Evolutionary conservation across 2,888 invertebrate genomes (phyloP).

Genomic region (Phytoseiulus persimilis): DNA sequence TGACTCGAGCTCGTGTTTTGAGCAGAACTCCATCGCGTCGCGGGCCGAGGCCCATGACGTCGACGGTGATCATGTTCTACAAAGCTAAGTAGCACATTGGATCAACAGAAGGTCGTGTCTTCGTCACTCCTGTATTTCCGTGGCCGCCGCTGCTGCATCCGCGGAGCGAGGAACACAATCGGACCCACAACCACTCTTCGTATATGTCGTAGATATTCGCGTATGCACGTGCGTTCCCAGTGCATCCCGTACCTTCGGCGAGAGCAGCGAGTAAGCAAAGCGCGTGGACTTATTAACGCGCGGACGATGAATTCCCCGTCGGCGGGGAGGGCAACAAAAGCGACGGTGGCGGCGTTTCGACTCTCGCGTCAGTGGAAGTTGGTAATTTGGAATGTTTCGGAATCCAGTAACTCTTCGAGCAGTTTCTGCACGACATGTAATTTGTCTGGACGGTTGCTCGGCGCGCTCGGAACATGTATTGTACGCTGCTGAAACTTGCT

Average conservation of each 20-base stretch:
- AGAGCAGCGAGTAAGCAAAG: background rate
- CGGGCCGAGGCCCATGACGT: background rate
- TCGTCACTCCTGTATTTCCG: background rate
- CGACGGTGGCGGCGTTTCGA: background rate
- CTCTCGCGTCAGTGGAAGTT: background rate
- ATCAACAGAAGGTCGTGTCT: background rate
- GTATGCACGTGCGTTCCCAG: background rate
- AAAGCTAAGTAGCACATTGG: background rate
- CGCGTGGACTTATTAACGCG: background rate
- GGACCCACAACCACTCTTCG: background rate
- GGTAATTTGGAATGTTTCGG: background rate
- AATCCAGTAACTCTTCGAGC: background rate
- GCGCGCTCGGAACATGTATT: background rate
- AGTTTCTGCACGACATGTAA: background rate
- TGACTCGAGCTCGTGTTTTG: too few species aligned
- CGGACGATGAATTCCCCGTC: background rate
- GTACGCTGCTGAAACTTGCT: background rate
- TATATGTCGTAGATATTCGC: background rate
- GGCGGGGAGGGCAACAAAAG: too few species aligned
- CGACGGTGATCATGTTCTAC: background rate
- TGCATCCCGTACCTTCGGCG: background rate
- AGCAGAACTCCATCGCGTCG: background rate
- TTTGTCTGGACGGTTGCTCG: background rate
- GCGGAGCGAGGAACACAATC: background rate
- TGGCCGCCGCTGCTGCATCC: background rate